Evolutionary conservation across 2,797 vertebrate genomes (phyloP).

Genomic region (Neostethus bicornis): DNA sequence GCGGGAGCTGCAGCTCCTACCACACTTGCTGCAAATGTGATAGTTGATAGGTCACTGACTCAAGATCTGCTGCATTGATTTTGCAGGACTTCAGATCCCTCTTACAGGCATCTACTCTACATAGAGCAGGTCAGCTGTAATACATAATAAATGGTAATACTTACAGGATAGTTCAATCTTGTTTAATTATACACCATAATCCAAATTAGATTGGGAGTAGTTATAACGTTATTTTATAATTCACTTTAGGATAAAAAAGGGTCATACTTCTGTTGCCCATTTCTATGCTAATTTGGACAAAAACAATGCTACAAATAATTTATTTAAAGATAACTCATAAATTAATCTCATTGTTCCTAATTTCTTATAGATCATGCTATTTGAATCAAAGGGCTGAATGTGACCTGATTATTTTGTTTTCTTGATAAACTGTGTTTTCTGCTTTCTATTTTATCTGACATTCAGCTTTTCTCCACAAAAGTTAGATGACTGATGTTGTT

Average conservation of each 20-base stretch:
- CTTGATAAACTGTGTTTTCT: constrained; percentile 41
- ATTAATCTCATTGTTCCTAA: constrained; percentile 8
- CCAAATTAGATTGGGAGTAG: neutral
- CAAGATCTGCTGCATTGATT: too few relatives aligned
- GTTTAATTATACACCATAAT: too few relatives aligned
- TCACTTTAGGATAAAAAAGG: neutral
- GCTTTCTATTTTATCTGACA: constrained; percentile 10
- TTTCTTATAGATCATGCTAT: constrained; percentile 11
- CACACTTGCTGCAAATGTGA: too few relatives aligned
- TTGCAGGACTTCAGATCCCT: too few relatives aligned
- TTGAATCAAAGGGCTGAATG: constrained; percentile 13
- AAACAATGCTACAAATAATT: neutral
- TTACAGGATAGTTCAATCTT: neutral
- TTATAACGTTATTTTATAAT: neutral
- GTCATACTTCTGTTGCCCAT: neutral
- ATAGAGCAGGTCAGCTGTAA: too few relatives aligned
- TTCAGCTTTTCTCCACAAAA: constrained; percentile 40
- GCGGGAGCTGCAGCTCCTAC: too few relatives aligned
- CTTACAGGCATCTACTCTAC: too few relatives aligned
- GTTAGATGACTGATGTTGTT: constrained; percentile 63
- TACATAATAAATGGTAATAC: too few relatives aligned
- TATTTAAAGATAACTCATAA: neutral
- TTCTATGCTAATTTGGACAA: neutral
- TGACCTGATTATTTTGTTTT: constrained; percentile 23
- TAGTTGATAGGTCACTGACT: too few relatives aligned